phyloP scores from a whole-genome alignment of 2,888 invertebrate species.

The Hybos culiciformis region DNA sequence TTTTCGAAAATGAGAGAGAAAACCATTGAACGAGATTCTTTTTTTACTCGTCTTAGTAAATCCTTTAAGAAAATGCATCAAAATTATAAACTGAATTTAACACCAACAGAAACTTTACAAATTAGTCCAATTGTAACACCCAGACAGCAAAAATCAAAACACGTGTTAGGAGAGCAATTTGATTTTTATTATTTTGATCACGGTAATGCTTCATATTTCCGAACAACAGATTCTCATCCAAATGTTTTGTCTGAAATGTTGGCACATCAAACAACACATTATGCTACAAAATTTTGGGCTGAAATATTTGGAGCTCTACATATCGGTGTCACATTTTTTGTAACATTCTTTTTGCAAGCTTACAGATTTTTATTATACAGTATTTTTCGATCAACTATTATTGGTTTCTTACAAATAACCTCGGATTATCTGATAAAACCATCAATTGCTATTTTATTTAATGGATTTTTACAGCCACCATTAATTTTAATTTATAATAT shows the following conservation, averaged over 20 bases:
- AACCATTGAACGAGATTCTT: neutral
- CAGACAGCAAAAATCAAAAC: neutral
- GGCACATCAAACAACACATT: slow-evolving; percentile 44
- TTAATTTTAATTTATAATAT: slow-evolving; percentile 50
- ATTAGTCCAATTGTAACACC: neutral
- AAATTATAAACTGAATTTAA: neutral
- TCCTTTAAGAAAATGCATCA: neutral
- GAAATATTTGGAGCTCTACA: slow-evolving; percentile 50
- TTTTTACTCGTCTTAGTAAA: neutral
- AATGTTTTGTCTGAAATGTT: slow-evolving; percentile 40
- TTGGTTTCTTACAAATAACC: slow-evolving; percentile 45
- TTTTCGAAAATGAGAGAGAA: neutral
- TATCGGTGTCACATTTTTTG: slow-evolving; percentile 44
- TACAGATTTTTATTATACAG: slow-evolving; percentile 44
- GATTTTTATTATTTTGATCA: slow-evolving; percentile 58
- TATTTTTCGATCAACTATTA: slow-evolving; percentile 42
- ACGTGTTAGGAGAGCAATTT: slow-evolving; percentile 25
- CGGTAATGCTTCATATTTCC: slow-evolving; percentile 47
- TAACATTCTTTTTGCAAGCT: slow-evolving; percentile 46
- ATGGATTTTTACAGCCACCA: slow-evolving; percentile 52
- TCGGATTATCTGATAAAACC: slow-evolving; percentile 59
- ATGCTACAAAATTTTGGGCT: slow-evolving; percentile 51
- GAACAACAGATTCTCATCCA: slow-evolving; percentile 50
- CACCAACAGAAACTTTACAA: neutral
- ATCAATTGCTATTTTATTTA: slow-evolving; percentile 45